Evolutionary conservation across 2,888 invertebrate genomes (phyloP), one percentile per base, ranked within the genome.

Genomic region (Mechanitis messenoides): DNA sequence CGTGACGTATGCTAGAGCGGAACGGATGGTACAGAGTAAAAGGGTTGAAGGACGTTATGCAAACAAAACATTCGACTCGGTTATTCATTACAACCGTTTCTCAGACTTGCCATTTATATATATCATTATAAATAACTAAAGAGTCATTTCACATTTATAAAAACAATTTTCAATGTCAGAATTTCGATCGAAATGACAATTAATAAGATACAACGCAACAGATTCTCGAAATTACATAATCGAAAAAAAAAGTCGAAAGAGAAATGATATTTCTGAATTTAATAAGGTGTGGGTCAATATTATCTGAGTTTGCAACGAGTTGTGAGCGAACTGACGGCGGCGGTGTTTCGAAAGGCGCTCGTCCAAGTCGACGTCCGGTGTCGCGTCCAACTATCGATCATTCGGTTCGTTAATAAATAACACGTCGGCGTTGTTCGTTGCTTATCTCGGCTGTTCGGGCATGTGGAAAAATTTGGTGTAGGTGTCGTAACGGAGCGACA

Each of bases 391-490:
- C 90, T 87, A 90, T 90, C 90, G 88, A 90, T 90, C 90, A 90
- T 89, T 90, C 89, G 87, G 87, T 90, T 90, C 90, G 90, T 89
- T 90, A 88, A 90, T 90, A 89, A 89, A 90, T 88, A 88, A 88
- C 87, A 89, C 87, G 88, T 87, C 79, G 86, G 83, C 85, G 84
- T 88, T 85, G 84, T 75, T 80, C 79, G 82, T 81, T 78, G 87
- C 87, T 89, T 88, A 89, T 89, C 90, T 88, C 68, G 20, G 82
- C 82, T 87, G 88, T 81, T 82, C 87, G 87, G 84, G 85, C 90
- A 89, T 88, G 90, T 88, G 88, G 88, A 89, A 90, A 87, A 87
- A 88, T 87, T 89, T 83, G 87, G 88, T 87, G 89, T 89, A 87
- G 87, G 86, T 89, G 88, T 89, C 88, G 89, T 84, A 89, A 90